Evolutionary conservation across 2,113 vertebrate genomes (phyloP).

Genomic region (Alaudala cheleensis): DNA sequence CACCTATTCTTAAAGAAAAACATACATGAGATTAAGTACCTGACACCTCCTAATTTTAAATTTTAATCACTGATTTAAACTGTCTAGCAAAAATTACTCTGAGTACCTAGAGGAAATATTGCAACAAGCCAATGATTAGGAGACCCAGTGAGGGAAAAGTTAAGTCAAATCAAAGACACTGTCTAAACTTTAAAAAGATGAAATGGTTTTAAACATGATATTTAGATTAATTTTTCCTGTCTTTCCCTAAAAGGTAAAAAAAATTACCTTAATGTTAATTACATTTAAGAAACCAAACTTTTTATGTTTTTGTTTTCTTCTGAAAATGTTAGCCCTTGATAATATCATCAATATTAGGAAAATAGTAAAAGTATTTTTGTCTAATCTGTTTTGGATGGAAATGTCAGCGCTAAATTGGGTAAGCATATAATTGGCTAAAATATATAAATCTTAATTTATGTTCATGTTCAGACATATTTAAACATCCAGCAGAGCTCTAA

Average conservation of each 20-base stretch:
- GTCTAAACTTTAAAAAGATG: neutral
- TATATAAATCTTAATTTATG: neutral
- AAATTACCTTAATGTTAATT: neutral
- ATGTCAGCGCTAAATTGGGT: neutral
- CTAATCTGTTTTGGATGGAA: neutral
- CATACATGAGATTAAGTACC: neutral
- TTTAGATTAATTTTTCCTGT: neutral
- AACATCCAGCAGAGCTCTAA: neutral
- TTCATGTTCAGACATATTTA: neutral
- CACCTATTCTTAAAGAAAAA: neutral
- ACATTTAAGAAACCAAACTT: neutral
- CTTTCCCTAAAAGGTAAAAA: neutral
- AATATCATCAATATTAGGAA: neutral
- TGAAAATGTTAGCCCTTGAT: neutral
- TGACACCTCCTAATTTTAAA: neutral
- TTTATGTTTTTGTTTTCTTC: neutral
- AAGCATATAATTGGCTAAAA: neutral
- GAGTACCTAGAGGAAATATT: neutral
- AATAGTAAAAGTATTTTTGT: neutral
- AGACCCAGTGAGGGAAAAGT: neutral
- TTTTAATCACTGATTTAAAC: neutral
- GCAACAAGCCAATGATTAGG: neutral
- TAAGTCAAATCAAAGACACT: neutral
- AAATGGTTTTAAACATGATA: neutral
- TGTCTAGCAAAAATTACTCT: neutral